These are phyloP conservation scores for Baryphthengus martii DNA, from an alignment of 2,113 vertebrate species.

Conservation along the genomic window DNA sequence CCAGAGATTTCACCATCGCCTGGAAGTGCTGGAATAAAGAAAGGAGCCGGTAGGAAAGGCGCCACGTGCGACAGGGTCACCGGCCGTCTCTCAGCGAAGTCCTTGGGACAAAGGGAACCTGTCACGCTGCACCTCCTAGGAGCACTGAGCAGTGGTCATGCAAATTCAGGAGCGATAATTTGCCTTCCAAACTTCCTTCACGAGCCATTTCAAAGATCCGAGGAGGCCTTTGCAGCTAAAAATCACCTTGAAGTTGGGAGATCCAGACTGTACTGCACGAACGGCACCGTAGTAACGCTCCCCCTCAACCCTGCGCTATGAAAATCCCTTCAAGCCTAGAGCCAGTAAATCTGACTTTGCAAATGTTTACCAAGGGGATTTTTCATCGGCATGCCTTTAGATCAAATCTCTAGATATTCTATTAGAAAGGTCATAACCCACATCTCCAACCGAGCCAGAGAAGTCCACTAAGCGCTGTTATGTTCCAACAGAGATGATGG, in stretches of 20 bases:
- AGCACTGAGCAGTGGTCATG: neutral
- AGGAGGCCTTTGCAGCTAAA: neutral
- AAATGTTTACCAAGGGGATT: neutral
- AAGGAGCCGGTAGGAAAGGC: neutral
- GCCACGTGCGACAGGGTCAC: neutral
- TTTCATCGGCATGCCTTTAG: neutral
- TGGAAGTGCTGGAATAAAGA: constrained; percentile 85
- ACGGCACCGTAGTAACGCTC: neutral
- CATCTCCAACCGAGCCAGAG: neutral
- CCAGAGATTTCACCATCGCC: constrained; percentile 93
- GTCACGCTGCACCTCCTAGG: neutral
- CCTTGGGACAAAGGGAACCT: neutral
- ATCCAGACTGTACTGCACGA: neutral
- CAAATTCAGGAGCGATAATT: neutral
- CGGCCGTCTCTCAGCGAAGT: neutral
- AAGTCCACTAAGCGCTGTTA: neutral
- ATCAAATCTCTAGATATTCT: neutral
- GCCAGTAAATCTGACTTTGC: neutral
- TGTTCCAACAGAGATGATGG: neutral
- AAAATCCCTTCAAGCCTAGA: neutral
- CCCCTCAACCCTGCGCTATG: neutral
- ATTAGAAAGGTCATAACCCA: neutral
- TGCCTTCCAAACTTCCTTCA: neutral
- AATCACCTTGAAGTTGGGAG: rapidly evolving
- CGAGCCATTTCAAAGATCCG: neutral